These are phyloP conservation scores for Scaptomyza tumidula DNA, from an alignment of 2,888 invertebrate species.

Conservation along the genomic window DNA sequence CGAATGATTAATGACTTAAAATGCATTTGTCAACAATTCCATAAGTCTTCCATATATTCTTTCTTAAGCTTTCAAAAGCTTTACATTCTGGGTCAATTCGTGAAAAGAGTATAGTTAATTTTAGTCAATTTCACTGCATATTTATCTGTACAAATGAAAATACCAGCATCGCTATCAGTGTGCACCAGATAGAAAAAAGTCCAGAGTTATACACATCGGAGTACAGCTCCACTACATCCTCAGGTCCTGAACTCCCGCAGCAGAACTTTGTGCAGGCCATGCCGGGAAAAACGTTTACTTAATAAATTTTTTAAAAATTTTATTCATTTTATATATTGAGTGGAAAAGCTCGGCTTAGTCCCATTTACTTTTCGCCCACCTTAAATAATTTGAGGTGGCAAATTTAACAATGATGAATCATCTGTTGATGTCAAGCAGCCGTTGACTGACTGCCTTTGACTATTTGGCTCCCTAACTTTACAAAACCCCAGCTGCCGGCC, in stretches of 20 bases:
- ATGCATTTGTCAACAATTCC: background rate
- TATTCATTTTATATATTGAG: background rate
- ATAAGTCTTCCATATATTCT: background rate
- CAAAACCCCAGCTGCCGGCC: slow-evolving; percentile 5
- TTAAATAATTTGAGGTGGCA: slow-evolving; percentile 1
- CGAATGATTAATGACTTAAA: background rate
- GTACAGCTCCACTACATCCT: slow-evolving; percentile 56
- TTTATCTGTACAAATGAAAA: slow-evolving; percentile 30
- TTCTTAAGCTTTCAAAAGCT: background rate
- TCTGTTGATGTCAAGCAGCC: slow-evolving; percentile 21
- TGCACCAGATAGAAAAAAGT: slow-evolving; percentile 32
- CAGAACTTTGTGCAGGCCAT: slow-evolving; percentile 14
- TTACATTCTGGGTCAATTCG: background rate
- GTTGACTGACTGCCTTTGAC: slow-evolving; percentile 5
- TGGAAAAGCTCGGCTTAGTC: slow-evolving; percentile 11
- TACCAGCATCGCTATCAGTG: slow-evolving; percentile 27
- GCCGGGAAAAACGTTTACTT: background rate
- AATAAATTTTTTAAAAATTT: slow-evolving; percentile 9
- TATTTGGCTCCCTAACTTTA: background rate
- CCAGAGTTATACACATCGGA: slow-evolving; percentile 42
- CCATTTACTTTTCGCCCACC: background rate
- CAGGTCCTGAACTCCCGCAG: background rate
- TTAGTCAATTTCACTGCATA: background rate
- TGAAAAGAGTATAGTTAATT: background rate
- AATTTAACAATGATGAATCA: slow-evolving; percentile 72